Evolutionary conservation across 2,797 vertebrate genomes (phyloP).

Genomic region (Natrix natrix): DNA sequence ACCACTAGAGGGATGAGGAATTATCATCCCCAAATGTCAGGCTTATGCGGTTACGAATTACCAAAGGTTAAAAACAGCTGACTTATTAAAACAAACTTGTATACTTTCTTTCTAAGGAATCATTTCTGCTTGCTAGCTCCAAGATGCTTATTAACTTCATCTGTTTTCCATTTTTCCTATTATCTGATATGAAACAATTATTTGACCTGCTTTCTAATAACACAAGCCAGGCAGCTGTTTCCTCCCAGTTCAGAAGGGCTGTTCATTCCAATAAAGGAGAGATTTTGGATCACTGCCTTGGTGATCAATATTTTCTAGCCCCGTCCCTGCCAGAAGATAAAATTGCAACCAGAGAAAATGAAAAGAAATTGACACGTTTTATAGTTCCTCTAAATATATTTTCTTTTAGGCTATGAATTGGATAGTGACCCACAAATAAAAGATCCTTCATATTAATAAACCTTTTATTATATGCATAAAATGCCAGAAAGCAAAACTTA

Average conservation of each 20-base stretch:
- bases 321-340: background rate
- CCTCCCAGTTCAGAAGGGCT: background rate
- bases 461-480: background rate
- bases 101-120: constrained; percentile 23
- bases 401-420: background rate
- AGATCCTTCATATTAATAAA: background rate
- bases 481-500: background rate
- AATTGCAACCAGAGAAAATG: background rate
- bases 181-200: constrained; percentile 28
- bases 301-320: background rate
- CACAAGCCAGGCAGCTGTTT: constrained; percentile 38
- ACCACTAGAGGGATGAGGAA: background rate
- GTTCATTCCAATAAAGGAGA: background rate
- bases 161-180: constrained; percentile 44
- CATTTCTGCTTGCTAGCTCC: constrained; percentile 36
- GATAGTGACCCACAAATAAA: background rate
- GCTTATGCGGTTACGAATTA: constrained; percentile 45
- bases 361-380: background rate
- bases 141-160: constrained; percentile 51
- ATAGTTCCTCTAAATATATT: background rate
- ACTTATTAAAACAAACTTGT: constrained; percentile 48
- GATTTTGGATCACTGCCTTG: background rate
- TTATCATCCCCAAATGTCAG: constrained; percentile 32
- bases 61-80: constrained; percentile 38
- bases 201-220: constrained; percentile 44